Base-by-base conservation (phyloP, 1,140 invertebrate species). In the Panulirus ornatus region DNA sequence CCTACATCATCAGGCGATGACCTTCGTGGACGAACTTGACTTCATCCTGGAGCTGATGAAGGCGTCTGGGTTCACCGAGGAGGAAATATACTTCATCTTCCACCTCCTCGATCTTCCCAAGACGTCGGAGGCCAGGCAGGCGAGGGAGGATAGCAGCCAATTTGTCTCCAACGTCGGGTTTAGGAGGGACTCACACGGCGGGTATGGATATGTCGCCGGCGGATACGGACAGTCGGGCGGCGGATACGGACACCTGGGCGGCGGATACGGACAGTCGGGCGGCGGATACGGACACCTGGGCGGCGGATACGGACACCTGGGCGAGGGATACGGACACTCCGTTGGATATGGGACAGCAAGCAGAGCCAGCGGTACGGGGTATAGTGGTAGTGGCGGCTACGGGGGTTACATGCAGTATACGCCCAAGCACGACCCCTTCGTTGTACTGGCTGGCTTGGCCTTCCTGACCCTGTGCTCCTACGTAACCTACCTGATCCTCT, bases 391-490 rank as follows among this genome's bases (percentile, higher is more conserved):
- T 14, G 78, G 51, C 14, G 78, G 78, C 1, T 81, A 81, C n/a
- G 78, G 78, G 9, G 78, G 78, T 6, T 81, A 81, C n/a, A 81
- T 81, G 78, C 78, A 81, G 34, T 47, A 81, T 54, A 81, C 54
- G 78, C 44, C 44, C 44, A 47, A 47, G 44, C 9, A 30, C 78
- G 78, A 81, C 47, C 78, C 78, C 40, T 54, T 81, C 47, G 78
- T 81, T n/a, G 54, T 81, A 16, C 78, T 81, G 27, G 78, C 44
- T 47, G 78, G 78, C 0, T 27, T 81, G 42, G 44, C 42, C 6
- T 81, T 81, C 44, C 78, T 81, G 14, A 81, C 78, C 78, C 78
- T 81, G 42, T 81, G 78, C 27, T 81, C 78, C 47, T 81, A 81
- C 78, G 42, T 81, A n/a, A 81, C 78, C 5, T 81, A 30, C 47